phyloP scores from a whole-genome alignment of 2,797 vertebrate species.

The Anguilla megastoma region DNA sequence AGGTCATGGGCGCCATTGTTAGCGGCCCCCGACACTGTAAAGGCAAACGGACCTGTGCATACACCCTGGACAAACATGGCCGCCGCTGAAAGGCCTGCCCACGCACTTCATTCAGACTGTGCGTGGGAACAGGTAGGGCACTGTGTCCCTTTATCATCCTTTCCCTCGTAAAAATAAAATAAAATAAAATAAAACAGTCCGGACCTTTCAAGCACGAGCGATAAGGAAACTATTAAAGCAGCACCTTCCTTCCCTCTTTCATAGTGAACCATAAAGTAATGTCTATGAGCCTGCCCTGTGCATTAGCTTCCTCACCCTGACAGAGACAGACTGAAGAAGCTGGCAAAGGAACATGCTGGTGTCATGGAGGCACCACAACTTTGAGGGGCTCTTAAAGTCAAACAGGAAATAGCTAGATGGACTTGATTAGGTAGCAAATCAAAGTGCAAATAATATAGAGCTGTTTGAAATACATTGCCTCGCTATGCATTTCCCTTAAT shows the following conservation, averaged over 20 bases:
- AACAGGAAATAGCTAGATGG: not conserved
- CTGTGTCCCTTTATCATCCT: not conserved
- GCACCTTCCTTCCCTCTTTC: not conserved
- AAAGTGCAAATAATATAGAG: not conserved
- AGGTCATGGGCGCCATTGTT: constrained; percentile 19
- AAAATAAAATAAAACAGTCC: not conserved
- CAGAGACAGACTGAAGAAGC: not conserved
- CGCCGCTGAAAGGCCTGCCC: not conserved
- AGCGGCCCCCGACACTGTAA: not conserved
- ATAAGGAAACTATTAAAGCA: not conserved
- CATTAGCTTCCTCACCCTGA: not conserved
- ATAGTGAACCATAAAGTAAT: not conserved
- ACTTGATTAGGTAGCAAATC: not conserved
- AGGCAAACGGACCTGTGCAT: constrained; percentile 14
- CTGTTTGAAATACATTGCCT: not conserved
- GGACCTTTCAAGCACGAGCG: not conserved
- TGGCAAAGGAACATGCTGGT: not conserved
- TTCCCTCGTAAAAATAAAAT: not conserved
- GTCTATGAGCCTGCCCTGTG: not conserved
- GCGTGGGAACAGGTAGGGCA: constrained; percentile 7
- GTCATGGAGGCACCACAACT: not conserved
- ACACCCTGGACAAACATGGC: constrained; percentile 25
- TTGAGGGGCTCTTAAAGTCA: not conserved
- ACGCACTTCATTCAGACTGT: constrained; percentile 11
- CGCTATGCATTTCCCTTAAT: not conserved